phyloP scores from a whole-genome alignment of 2,797 vertebrate species.

The Hipposideros larvatus region DNA sequence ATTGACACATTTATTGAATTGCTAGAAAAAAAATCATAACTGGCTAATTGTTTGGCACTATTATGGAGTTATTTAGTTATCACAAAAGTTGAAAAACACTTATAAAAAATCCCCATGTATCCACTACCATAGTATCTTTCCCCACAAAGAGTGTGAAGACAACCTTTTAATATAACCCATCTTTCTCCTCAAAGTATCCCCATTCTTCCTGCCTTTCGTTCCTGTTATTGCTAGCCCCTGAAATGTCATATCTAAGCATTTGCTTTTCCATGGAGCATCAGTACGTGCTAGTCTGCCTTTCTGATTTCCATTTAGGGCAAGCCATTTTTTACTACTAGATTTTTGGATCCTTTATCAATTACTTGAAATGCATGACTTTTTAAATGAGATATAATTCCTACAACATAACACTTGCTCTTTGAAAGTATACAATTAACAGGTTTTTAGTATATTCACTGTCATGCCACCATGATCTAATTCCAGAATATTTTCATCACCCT shows the following conservation, averaged over 20 bases:
- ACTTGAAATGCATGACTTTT: not conserved
- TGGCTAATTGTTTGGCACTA: not conserved
- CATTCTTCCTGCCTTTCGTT: not conserved
- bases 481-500: not conserved
- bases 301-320: conserved; percentile 24
- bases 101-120: not conserved
- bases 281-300: not conserved
- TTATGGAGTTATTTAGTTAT: not conserved
- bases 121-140: not conserved
- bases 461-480: not conserved
- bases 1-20: not conserved
- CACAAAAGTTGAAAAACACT: not conserved
- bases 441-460: not conserved
- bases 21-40: not conserved
- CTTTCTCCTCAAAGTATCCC: not conserved
- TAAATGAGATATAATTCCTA: not conserved
- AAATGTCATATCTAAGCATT: not conserved
- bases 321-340: not conserved
- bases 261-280: not conserved
- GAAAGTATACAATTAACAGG: not conserved
- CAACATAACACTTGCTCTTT: not conserved
- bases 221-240: not conserved
- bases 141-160: not conserved
- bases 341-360: not conserved
- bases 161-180: not conserved